Evolutionary conservation across 2,113 vertebrate genomes (phyloP).

Genomic region (Potamarius usumacintae): DNA sequence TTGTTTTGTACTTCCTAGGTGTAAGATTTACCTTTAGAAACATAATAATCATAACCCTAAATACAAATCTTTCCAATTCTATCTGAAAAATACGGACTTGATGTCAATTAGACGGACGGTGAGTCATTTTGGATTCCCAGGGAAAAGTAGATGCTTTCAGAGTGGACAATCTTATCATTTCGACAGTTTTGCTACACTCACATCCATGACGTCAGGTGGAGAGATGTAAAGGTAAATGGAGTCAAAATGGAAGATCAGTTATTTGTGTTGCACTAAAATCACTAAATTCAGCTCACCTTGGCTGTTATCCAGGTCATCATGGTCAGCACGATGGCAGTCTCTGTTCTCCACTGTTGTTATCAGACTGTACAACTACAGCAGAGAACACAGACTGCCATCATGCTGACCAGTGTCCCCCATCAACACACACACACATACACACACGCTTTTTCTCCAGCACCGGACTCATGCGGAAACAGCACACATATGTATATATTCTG

Average conservation of each 20-base stretch:
- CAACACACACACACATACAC: too few species aligned
- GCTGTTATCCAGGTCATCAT: background rate
- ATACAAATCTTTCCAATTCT: background rate
- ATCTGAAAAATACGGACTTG: background rate
- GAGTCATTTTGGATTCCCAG: background rate
- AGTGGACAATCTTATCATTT: background rate
- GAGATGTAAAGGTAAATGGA: background rate
- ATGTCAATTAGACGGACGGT: background rate
- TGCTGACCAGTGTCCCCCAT: too few species aligned
- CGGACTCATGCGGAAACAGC: too few species aligned
- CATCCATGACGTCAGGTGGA: background rate
- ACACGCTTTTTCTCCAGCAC: too few species aligned
- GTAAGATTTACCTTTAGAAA: background rate
- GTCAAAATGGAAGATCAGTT: background rate
- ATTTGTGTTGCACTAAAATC: background rate
- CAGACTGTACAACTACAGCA: too few species aligned
- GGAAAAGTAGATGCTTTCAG: background rate
- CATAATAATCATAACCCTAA: background rate
- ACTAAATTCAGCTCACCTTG: background rate
- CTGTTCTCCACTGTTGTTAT: too few species aligned
- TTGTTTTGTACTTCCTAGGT: background rate
- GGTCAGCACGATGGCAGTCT: background rate
- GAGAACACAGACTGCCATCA: too few species aligned
- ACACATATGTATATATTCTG: too few species aligned
- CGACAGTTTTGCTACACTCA: too few species aligned